Percentiles rank a stretch among this genome's conserved stretches.
Evolutionary conservation across 1,140 invertebrate species (phyloP).

Genomic region (Phortica variegata): DNA sequence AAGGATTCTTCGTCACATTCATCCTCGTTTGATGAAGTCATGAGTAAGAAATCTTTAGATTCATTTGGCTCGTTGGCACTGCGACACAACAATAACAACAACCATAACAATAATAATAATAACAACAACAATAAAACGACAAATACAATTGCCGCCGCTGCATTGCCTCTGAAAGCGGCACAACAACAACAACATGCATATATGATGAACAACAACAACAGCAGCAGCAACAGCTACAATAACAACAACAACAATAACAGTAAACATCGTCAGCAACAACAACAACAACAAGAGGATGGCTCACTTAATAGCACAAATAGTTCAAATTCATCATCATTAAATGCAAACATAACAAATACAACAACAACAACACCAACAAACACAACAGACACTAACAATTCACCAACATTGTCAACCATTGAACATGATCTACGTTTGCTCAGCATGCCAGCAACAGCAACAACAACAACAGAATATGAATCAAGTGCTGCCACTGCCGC

Average conservation of each 20-base stretch:
- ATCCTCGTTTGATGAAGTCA: conserved; percentile 38
- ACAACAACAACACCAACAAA: conserved; percentile 35
- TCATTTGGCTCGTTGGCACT: conserved; percentile 41
- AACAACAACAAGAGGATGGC: conserved; percentile 21
- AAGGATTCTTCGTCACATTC: conserved; percentile 42
- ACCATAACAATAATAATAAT: conserved; percentile 15
- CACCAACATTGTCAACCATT: too few species aligned
- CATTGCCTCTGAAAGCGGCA: conserved; percentile 37
- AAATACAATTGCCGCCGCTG: too few species aligned
- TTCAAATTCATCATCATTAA: too few species aligned
- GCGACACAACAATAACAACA: conserved; percentile 14
- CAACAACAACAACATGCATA: conserved; percentile 26
- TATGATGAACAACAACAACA: conserved; percentile 26
- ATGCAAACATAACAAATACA: too few species aligned
- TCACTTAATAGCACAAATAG: conserved; percentile 17
- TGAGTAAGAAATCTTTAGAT: conserved; percentile 43
- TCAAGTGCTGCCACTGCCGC: conserved; percentile 12
- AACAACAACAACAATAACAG: conserved; percentile 10
- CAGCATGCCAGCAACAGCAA: conserved; percentile 15
- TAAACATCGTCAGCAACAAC: conserved; percentile 7
- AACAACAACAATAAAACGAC: conserved; percentile 7
- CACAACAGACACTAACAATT: conserved; percentile 22
- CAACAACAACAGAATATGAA: conserved; percentile 49
- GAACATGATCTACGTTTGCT: too few species aligned
- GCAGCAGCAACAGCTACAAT: conserved; percentile 8